A percentile compares a stretch with the other conserved stretches of the same genome.
These are phyloP conservation scores for Callyntrura guangdongensis DNA, from an alignment of 2,888 invertebrate genomes.

Conservation along the genomic window DNA sequence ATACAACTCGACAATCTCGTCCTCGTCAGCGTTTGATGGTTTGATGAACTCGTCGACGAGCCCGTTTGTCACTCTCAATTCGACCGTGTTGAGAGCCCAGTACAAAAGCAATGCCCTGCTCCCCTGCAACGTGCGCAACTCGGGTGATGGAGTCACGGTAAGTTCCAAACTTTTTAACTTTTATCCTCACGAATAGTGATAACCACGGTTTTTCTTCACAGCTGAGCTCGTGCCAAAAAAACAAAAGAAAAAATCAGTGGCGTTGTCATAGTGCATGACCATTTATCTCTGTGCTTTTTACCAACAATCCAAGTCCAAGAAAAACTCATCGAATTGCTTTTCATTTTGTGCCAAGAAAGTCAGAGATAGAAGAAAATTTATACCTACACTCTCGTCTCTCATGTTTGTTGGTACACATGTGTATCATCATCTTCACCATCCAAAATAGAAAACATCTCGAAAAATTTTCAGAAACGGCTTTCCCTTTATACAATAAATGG, in stretches of 20 bases:
- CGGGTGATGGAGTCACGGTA: slow-evolving; percentile 93
- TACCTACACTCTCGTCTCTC: neutral
- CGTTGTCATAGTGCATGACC: slow-evolving; percentile 36
- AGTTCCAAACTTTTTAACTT: slow-evolving; percentile 85
- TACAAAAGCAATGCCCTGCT: slow-evolving; percentile 93
- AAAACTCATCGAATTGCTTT: slow-evolving; percentile 42
- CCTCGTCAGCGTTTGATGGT: slow-evolving; percentile 71
- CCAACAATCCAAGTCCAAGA: no score
- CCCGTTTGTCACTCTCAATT: slow-evolving; percentile 92
- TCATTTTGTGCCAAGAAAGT: slow-evolving; percentile 65
- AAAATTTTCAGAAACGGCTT: slow-evolving; percentile 5
- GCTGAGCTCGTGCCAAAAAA: slow-evolving; percentile 56
- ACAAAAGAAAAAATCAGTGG: neutral
- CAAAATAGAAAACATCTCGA: neutral
- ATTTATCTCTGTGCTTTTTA: slow-evolving; percentile 1
- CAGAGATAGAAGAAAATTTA: neutral
- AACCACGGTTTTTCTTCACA: neutral
- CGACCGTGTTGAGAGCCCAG: slow-evolving; percentile 93
- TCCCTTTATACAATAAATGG: slow-evolving; percentile 47
- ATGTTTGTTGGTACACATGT: no score
- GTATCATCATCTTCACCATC: slow-evolving; percentile 36
- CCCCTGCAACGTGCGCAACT: slow-evolving; percentile 94
- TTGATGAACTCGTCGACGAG: slow-evolving; percentile 79
- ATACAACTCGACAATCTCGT: slow-evolving; percentile 79
- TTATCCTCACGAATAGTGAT: no score